Evolutionary conservation across 2,888 invertebrate species (phyloP).

Genomic region (Zhuqinia jingwanae): DNA sequence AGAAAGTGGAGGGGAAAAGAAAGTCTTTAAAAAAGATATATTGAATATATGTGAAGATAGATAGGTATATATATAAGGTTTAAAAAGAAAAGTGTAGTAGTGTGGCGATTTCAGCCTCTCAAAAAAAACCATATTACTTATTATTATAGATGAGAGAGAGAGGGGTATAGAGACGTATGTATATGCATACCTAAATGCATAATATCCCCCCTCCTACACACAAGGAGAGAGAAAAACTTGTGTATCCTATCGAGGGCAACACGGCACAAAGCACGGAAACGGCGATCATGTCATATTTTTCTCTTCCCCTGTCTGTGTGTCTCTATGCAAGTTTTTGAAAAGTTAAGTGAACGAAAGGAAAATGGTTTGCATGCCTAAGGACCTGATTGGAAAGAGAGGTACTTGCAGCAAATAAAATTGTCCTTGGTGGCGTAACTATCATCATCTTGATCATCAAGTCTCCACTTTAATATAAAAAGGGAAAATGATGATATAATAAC

Average conservation of each 20-base stretch:
- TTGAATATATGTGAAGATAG: not conserved
- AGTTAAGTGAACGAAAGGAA: slow-evolving; percentile 52
- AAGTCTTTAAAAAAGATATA: slow-evolving; percentile 29
- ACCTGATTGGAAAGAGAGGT: slow-evolving; percentile 52
- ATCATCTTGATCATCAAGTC: not conserved
- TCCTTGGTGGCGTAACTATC: not conserved
- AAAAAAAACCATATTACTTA: not conserved
- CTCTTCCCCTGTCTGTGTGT: no score
- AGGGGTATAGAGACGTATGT: no score
- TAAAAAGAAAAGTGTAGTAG: not conserved
- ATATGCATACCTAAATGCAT: no score
- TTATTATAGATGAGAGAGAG: no score
- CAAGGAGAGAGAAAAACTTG: no score
- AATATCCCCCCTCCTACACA: no score
- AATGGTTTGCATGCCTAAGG: slow-evolving; percentile 69
- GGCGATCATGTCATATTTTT: slow-evolving; percentile 7
- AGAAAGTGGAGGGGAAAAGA: not conserved
- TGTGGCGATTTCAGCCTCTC: not conserved
- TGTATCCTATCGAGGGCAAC: no score
- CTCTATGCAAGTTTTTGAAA: slow-evolving; percentile 26
- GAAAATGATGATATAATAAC: not conserved
- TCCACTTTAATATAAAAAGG: not conserved
- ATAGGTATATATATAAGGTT: not conserved
- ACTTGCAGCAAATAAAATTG: not conserved
- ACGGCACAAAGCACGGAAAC: no score